These are phyloP conservation scores for Rhinogobius similis DNA, from an alignment of 2,113 vertebrate species.

Conservation along the genomic window DNA sequence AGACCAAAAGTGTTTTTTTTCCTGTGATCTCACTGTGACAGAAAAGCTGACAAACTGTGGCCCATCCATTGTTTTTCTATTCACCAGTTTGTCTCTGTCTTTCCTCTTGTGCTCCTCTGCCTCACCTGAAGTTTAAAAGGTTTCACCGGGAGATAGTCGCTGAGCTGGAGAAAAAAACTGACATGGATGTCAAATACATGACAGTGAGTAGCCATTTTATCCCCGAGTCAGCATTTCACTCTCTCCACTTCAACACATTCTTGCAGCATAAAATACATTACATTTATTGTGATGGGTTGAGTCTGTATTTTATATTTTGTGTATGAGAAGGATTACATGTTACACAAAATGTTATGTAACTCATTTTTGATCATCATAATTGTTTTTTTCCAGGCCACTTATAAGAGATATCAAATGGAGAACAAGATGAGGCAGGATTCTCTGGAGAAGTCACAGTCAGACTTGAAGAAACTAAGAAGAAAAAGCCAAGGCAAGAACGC, in stretches of 20 bases:
- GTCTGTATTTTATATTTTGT: not conserved
- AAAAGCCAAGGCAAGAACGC: slow-evolving; percentile 97
- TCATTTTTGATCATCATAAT: too few relatives aligned
- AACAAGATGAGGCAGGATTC: slow-evolving; percentile 91
- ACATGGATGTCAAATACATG: slow-evolving; percentile 98
- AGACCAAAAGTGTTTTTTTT: slow-evolving; percentile 23
- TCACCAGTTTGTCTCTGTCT: slow-evolving; percentile 31
- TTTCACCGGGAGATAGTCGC: slow-evolving; percentile 93
- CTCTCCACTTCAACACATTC: not conserved
- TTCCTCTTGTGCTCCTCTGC: not conserved
- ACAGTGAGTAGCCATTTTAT: slow-evolving; percentile 82
- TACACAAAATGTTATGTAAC: not conserved
- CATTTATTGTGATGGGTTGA: too few relatives aligned
- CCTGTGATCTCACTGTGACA: slow-evolving; percentile 16
- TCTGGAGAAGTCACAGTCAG: slow-evolving; percentile 90
- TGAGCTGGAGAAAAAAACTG: slow-evolving; percentile 95
- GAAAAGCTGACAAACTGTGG: slow-evolving; percentile 31
- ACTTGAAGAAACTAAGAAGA: slow-evolving; percentile 92
- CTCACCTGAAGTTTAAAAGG: slow-evolving; percentile 85
- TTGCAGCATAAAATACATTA: not conserved
- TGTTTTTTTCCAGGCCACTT: slow-evolving; percentile 87
- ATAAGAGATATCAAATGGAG: slow-evolving; percentile 94
- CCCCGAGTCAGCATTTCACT: slow-evolving; percentile 1
- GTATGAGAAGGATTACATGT: too few relatives aligned
- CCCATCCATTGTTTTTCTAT: slow-evolving; percentile 29